Percentiles rank a stretch among this genome's conserved stretches.
Evolutionary conservation across 2,797 vertebrate genomes (phyloP).

Genomic region (Poecile montanus): DNA sequence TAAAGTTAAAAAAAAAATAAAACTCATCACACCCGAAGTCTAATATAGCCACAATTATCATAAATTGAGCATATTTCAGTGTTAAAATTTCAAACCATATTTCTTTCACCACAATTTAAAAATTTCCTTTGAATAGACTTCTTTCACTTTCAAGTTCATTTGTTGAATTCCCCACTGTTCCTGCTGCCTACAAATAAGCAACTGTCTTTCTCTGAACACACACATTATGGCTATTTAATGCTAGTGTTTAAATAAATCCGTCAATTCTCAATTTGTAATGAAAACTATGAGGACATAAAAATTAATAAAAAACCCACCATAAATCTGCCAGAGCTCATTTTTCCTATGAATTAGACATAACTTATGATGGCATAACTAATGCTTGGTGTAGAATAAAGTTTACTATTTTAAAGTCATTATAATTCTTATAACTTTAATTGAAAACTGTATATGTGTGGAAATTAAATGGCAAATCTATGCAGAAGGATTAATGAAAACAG

Average conservation of each 20-base stretch:
- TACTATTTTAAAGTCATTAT: background rate
- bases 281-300: background rate
- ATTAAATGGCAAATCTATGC: background rate
- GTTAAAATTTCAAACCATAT: background rate
- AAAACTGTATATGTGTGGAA: background rate
- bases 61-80: background rate
- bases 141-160: background rate
- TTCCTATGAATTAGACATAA: background rate
- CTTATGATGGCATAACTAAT: background rate
- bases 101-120: background rate
- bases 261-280: background rate
- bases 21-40: fast-evolving
- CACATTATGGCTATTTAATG: background rate
- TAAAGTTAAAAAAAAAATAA: background rate
- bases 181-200: background rate
- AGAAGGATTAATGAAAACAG: background rate
- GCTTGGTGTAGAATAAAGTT: background rate
- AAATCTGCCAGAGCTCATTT: background rate
- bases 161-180: background rate
- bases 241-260: background rate
- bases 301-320: fast-evolving
- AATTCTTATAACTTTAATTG: background rate
- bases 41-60: background rate
- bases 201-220: background rate
- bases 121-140: background rate